Percentiles rank a stretch among this genome's conserved stretches.
phyloP scores from a whole-genome alignment of 2,888 invertebrate genomes.

The Caenorhabditis sp. region DNA sequence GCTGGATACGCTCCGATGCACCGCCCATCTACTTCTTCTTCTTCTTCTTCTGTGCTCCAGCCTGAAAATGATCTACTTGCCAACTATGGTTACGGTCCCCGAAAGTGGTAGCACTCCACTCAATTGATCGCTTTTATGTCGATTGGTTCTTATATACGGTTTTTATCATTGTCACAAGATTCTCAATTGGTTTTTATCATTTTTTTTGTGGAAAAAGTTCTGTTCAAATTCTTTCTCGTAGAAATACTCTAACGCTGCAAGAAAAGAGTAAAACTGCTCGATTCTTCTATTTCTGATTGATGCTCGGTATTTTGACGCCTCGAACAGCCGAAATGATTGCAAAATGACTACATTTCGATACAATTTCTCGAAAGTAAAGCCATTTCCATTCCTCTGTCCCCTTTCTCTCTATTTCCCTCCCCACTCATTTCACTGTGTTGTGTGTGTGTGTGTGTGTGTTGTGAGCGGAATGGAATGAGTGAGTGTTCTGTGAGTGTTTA shows the following conservation, averaged over 20 bases:
- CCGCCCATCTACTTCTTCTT: background rate
- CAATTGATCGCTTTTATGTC: background rate
- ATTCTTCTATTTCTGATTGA: too few species aligned
- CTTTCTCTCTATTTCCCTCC: background rate
- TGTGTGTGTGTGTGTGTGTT: background rate
- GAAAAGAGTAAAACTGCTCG: too few species aligned
- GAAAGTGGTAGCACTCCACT: constrained; percentile 24
- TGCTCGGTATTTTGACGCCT: too few species aligned
- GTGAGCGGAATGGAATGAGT: constrained; percentile 7
- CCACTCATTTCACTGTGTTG: background rate
- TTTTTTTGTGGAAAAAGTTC: too few species aligned
- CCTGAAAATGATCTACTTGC: constrained; percentile 10
- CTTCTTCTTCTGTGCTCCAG: too few species aligned
- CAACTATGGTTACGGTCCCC: constrained; percentile 34
- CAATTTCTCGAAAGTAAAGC: too few species aligned
- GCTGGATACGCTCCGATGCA: constrained; percentile 37
- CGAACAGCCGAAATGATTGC: too few species aligned
- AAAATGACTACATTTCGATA: too few species aligned
- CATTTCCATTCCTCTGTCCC: background rate
- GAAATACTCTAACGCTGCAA: too few species aligned
- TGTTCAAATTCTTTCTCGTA: too few species aligned
- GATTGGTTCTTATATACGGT: background rate
- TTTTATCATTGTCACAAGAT: background rate
- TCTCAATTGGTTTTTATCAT: too few species aligned
- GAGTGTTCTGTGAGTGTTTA: constrained; percentile 51